phyloP scores from a whole-genome alignment of 2,797 vertebrate genomes.

The Heliangelus exortis region DNA sequence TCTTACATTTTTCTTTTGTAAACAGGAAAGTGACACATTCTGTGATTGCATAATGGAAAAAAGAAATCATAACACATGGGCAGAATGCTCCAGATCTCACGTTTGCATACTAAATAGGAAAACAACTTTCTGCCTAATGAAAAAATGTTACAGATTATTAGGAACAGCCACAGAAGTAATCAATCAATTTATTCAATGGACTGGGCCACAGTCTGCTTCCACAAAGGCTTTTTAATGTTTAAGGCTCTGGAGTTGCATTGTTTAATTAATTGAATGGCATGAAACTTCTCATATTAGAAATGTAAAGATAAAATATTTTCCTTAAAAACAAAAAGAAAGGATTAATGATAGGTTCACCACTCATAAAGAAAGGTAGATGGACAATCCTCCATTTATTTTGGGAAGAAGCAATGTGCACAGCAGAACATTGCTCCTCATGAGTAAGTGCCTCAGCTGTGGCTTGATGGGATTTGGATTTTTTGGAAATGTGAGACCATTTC shows the following conservation, averaged over 20 bases:
- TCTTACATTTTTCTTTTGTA: slow-evolving; percentile 52
- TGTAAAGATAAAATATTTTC: slow-evolving; percentile 40
- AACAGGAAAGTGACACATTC: slow-evolving; percentile 57
- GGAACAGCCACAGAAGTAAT: slow-evolving; percentile 66
- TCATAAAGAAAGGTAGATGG: slow-evolving; percentile 39
- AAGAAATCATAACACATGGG: slow-evolving; percentile 45
- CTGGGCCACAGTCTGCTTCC: slow-evolving; percentile 55
- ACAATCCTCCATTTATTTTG: slow-evolving; percentile 24
- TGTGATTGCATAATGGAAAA: slow-evolving; percentile 59
- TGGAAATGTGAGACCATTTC: slow-evolving; percentile 42
- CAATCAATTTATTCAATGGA: slow-evolving; percentile 58
- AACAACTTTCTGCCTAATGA: slow-evolving; percentile 72
- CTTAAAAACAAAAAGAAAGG: slow-evolving; percentile 33
- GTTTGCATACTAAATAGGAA: slow-evolving; percentile 69
- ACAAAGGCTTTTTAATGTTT: slow-evolving; percentile 63
- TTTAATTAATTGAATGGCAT: slow-evolving; percentile 59
- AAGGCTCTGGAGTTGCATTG: neutral
- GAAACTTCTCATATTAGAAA: slow-evolving; percentile 27
- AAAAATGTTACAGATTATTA: slow-evolving; percentile 72
- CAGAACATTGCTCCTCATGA: neutral
- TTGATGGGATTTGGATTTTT: slow-evolving; percentile 21
- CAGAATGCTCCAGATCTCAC: slow-evolving; percentile 38
- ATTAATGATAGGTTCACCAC: slow-evolving; percentile 40
- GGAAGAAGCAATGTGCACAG: neutral
- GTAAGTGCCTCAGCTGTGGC: neutral